Percentiles rank a stretch among this genome's conserved stretches.
Evolutionary conservation across 2,113 vertebrate genomes (phyloP).

Genomic region (Siniperca knerii): DNA sequence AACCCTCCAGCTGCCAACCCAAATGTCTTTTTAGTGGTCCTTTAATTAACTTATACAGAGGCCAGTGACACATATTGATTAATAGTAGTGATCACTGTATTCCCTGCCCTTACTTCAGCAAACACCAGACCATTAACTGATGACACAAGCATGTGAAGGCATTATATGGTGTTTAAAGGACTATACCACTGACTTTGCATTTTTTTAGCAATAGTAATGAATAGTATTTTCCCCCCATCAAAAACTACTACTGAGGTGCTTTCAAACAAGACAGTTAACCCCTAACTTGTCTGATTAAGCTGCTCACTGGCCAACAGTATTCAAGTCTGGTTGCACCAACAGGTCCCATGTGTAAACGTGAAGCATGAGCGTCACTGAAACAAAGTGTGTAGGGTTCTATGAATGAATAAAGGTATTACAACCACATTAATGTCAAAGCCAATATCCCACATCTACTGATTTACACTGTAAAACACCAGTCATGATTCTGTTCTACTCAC

Average conservation of each 20-base stretch:
- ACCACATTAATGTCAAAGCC: background rate
- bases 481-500: constrained; percentile 58
- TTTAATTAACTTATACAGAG: background rate
- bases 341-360: background rate
- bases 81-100: background rate
- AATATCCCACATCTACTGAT: background rate
- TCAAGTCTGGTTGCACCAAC: background rate
- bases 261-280: background rate
- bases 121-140: background rate
- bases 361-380: background rate
- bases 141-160: background rate
- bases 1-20: background rate
- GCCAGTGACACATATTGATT: background rate
- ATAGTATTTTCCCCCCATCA: background rate
- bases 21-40: background rate
- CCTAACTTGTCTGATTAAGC: background rate
- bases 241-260: background rate
- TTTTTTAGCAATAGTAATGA: too few species aligned
- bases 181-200: background rate
- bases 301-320: background rate
- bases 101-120: background rate
- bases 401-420: background rate
- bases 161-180: background rate
- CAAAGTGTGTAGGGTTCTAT: background rate
- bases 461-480: background rate